Evolutionary conservation across 2,113 vertebrate species (phyloP), one percentile per base, ranked within the genome.

Genomic region (Neodon shergylaensis): DNA sequence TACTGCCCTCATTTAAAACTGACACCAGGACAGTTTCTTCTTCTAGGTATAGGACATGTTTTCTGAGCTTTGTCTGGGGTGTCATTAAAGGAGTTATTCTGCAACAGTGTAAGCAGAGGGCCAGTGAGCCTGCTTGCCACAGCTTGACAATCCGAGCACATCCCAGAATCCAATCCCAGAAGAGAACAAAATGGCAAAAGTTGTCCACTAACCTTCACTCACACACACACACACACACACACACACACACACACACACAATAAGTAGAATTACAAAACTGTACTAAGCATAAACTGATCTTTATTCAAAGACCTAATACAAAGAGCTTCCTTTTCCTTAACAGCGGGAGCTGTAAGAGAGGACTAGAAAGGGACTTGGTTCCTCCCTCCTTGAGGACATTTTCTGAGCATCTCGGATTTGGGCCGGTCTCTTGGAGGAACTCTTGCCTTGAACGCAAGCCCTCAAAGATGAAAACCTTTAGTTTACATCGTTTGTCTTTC

Each of bases 281-380:
- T 36, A 31, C 19, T 11, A 79, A 21, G 3, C 78, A 81, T 1
- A 66, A 44, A 82, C 22, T 26, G 42, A 91, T 76, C 12, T 93
- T 54, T 88, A 93, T 82, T 85, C 81, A 77, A 92, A 91, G 73
- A 81, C 81, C 24, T 10, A 97, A 68, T 42, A 91, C 79, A 84
- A 88, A 94, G 65, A 84, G 54, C 8, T 47, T n/a, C 39, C 24
- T 21, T 47, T 89, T 93, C 94, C 13, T 66, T 36, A 93, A 39
- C 4, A 82, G 14, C n/a, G 31, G 79, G 77, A 44, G 33, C 16
- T 77, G 88, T 36, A 39, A 83, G 36, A 54, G 78, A 93, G 36
- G 81, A 49, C 33, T 16, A 77, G 49, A 70, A 79, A 78, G 33
- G 33, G 28, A 4, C 42, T 42, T 42, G 33, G 44, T 84, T 31